Evolutionary conservation across 2,797 vertebrate genomes (phyloP).

Genomic region (Helostoma temminkii): DNA sequence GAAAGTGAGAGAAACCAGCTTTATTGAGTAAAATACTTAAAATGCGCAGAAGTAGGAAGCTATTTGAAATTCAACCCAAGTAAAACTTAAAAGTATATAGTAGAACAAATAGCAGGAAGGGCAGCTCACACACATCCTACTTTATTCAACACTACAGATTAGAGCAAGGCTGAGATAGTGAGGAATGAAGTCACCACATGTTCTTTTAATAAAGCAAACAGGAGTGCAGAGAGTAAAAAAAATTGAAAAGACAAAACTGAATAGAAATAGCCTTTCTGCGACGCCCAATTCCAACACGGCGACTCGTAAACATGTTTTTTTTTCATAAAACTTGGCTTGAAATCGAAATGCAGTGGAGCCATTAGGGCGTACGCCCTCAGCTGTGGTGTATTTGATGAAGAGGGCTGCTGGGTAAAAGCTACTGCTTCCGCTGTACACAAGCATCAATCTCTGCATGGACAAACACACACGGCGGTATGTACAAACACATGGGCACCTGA

Average conservation of each 20-base stretch:
- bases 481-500: not conserved
- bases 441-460: conserved; percentile 32
- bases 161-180: not conserved
- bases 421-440: conserved; percentile 15
- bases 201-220: conserved; percentile 53
- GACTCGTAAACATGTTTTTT: conserved; percentile 59
- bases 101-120: conserved; percentile 20
- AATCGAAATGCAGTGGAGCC: conserved; percentile 8
- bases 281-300: conserved; percentile 18
- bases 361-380: not conserved
- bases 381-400: conserved; percentile 34
- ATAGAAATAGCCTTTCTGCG: conserved; percentile 51
- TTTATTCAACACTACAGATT: conserved; percentile 35
- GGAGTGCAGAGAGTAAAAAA: conserved; percentile 19
- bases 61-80: not conserved
- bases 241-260: conserved; percentile 48
- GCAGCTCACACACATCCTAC: not conserved
- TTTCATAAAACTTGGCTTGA: conserved; percentile 50
- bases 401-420: conserved; percentile 33
- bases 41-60: conserved; percentile 15
- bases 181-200: conserved; percentile 8
- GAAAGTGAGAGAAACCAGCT: not conserved
- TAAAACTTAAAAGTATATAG: not conserved
- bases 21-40: conserved; percentile 10
- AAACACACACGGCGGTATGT: conserved; percentile 3